These are phyloP conservation scores for Pteropus alecto DNA, from an alignment of 2,113 vertebrate species.

Conservation along the genomic window DNA sequence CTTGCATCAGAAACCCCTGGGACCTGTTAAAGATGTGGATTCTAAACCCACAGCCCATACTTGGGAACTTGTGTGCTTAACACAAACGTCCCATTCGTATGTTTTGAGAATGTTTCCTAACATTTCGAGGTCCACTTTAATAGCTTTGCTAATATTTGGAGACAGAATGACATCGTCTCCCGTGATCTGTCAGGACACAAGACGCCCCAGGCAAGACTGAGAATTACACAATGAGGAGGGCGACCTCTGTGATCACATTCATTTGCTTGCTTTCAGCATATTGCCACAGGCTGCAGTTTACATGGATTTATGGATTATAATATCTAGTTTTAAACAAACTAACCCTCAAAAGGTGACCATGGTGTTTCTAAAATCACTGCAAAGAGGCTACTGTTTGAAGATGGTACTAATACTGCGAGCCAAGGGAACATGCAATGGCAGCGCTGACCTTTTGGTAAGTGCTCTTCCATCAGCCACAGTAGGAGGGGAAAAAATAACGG, in stretches of 20 bases:
- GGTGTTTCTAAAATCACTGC: background rate
- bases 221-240: too few species aligned
- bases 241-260: background rate
- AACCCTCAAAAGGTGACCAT: background rate
- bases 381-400: background rate
- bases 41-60: too few species aligned
- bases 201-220: background rate
- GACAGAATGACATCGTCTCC: background rate
- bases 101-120: background rate
- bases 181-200: background rate
- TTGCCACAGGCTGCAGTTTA: background rate
- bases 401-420: background rate
- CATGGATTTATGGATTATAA: background rate
- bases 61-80: background rate
- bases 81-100: background rate
- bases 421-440: background rate
- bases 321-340: slow-evolving; percentile 18
- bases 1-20: background rate
- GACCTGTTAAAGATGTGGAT: background rate
- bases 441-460: background rate
- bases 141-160: background rate
- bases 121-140: background rate
- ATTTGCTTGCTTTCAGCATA: background rate
- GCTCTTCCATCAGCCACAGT: background rate
- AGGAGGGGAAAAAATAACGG: background rate